These are phyloP conservation scores for Aleiodes sp. DNA, from an alignment of 1,140 invertebrate species.

Conservation along the genomic window DNA sequence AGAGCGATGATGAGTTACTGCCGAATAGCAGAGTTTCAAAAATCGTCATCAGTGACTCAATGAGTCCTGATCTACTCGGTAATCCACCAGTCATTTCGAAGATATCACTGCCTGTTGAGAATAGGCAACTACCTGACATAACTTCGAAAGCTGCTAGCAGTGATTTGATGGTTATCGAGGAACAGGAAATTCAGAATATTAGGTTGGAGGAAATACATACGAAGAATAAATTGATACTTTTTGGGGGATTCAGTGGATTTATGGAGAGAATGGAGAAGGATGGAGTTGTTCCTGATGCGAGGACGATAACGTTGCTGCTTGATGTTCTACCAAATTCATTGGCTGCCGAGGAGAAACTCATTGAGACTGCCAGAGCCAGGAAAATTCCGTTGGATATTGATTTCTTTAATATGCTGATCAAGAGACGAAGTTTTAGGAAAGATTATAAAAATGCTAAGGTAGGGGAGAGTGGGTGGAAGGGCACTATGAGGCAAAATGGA, in stretches of 20 bases:
- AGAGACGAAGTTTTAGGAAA: slow-evolving; percentile 74
- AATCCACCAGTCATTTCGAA: slow-evolving; percentile 47
- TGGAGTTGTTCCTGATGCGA: slow-evolving; percentile 77
- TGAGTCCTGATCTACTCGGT: slow-evolving; percentile 50
- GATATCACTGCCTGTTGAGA: slow-evolving; percentile 26
- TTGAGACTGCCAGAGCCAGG: slow-evolving; percentile 65
- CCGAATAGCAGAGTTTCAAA: not conserved
- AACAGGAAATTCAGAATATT: slow-evolving; percentile 18
- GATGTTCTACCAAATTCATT: slow-evolving; percentile 74
- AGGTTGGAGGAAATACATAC: slow-evolving; percentile 14
- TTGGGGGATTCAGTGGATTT: slow-evolving; percentile 82
- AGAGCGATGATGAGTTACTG: slow-evolving; percentile 66
- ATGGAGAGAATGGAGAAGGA: slow-evolving; percentile 76
- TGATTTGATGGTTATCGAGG: not conserved
- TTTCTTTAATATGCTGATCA: slow-evolving; percentile 89
- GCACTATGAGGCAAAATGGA: too few species aligned
- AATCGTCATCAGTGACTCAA: slow-evolving; percentile 35
- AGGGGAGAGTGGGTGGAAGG: slow-evolving; percentile 57
- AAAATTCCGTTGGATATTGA: slow-evolving; percentile 76
- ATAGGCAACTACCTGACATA: not conserved
- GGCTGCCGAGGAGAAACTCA: slow-evolving; percentile 71
- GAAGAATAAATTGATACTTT: slow-evolving; percentile 77
- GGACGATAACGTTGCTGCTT: slow-evolving; percentile 81
- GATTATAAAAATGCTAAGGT: slow-evolving; percentile 76
- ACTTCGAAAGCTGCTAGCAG: not conserved